Evolutionary conservation across 2,113 vertebrate genomes (phyloP).

Genomic region (Prochilodus magdalenae): DNA sequence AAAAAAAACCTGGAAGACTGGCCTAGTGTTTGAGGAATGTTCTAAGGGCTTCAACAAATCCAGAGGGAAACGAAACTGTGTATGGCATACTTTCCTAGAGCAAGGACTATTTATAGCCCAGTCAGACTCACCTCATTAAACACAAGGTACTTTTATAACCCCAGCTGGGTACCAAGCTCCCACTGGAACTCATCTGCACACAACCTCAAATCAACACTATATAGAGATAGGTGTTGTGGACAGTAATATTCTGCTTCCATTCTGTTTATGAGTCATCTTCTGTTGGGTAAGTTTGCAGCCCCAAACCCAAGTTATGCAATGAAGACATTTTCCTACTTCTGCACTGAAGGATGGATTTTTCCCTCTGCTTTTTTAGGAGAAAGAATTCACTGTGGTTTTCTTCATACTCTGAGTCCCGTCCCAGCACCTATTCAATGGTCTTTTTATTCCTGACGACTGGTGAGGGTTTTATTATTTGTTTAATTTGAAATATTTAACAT

Average conservation of each 20-base stretch:
- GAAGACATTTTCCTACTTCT: conserved; percentile 9
- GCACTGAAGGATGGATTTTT: conserved; percentile 18
- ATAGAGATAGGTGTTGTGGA: not conserved
- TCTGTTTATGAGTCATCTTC: not conserved
- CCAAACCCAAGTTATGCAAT: conserved; percentile 43
- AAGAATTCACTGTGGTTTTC: conserved; percentile 16
- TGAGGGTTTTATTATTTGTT: not conserved
- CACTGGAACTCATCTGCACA: not conserved
- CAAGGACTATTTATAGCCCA: conserved; percentile 63
- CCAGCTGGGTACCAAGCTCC: conserved; percentile 31
- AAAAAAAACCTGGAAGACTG: conserved; percentile 40
- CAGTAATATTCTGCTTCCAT: not conserved
- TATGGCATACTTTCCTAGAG: conserved; percentile 42
- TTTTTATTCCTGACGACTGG: not conserved
- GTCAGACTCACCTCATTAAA: conserved; percentile 51
- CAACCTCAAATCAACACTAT: not conserved
- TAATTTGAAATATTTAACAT: conserved; percentile 33
- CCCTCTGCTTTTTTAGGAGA: conserved; percentile 14
- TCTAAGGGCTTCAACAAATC: conserved; percentile 61
- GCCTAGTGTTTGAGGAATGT: conserved; percentile 64
- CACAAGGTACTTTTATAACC: conserved; percentile 51
- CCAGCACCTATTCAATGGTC: not conserved
- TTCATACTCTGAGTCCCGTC: not conserved
- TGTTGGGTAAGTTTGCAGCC: not conserved
- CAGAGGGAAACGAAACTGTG: conserved; percentile 57